A percentile compares a stretch with the other conserved stretches of the same genome.
Evolutionary conservation across 2,888 invertebrate genomes (phyloP).

Genomic region (Psylliodes chrysocephalus): DNA sequence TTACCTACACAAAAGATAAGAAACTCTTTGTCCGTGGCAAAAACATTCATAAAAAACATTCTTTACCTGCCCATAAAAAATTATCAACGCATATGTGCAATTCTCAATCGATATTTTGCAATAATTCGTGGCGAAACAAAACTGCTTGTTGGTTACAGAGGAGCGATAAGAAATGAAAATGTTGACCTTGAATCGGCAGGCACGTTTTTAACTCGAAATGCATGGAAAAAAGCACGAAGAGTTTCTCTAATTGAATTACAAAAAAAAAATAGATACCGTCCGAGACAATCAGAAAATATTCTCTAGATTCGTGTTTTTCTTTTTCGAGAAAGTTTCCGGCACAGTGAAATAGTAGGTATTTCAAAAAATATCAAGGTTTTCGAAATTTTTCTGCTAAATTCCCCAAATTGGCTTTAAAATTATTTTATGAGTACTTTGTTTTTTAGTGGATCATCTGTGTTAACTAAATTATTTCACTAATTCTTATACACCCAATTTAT

Average conservation of each 20-base stretch:
- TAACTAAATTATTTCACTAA: too few relatives aligned
- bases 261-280: constrained; percentile 3
- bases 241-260: background rate
- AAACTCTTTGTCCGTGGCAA: constrained; percentile 29
- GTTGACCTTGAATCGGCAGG: constrained; percentile 26
- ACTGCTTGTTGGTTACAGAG: constrained; percentile 23
- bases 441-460: too few relatives aligned
- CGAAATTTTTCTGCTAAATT: too few relatives aligned
- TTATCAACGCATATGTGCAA: constrained; percentile 29
- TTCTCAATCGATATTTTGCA: constrained; percentile 32
- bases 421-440: too few relatives aligned
- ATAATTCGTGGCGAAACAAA: constrained; percentile 35
- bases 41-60: constrained; percentile 26
- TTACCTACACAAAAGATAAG: constrained; percentile 27
- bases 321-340: too few relatives aligned
- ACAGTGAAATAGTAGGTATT: too few relatives aligned
- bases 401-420: too few relatives aligned
- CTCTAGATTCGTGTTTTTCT: too few relatives aligned
- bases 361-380: too few relatives aligned
- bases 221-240: constrained; percentile 12
- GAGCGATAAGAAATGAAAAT: constrained; percentile 33
- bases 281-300: too few relatives aligned
- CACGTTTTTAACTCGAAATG: constrained; percentile 19
- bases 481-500: too few relatives aligned
- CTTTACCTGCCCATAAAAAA: constrained; percentile 30